Conservation (phyloP, 2,113 vertebrate genomes). For the Porphyrio hochstetteri region DNA sequence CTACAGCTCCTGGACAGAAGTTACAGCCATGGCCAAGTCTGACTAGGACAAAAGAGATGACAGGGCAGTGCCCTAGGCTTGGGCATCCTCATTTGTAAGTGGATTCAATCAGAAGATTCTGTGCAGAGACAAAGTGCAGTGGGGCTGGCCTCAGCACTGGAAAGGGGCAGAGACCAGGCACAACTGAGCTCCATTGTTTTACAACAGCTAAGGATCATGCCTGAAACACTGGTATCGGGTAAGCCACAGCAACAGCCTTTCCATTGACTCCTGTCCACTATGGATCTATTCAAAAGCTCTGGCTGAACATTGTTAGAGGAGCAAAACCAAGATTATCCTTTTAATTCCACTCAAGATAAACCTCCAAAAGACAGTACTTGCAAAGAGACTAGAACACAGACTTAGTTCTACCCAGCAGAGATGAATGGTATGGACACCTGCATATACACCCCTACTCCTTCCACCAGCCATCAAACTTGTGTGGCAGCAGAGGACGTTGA, state of each 20-base stretch:
- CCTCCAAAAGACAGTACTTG: not conserved
- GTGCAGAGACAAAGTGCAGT: not conserved
- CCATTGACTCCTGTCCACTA: not conserved
- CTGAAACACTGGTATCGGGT: not conserved
- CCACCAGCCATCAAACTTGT: not conserved
- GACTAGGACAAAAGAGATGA: not conserved
- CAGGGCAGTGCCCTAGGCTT: not conserved
- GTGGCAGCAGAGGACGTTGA: not conserved
- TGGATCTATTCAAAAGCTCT: not conserved
- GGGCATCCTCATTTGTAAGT: not conserved
- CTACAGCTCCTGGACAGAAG: not conserved
- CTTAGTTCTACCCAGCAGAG: not conserved
- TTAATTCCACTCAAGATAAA: not conserved
- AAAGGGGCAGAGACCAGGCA: not conserved
- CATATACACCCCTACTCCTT: rapidly evolving
- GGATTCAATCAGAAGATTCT: not conserved
- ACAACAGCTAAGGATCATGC: not conserved
- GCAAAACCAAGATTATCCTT: not conserved
- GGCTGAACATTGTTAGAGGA: not conserved
- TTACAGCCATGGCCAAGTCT: not conserved
- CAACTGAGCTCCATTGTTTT: not conserved
- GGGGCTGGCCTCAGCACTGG: not conserved
- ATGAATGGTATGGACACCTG: not conserved
- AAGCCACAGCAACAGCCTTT: not conserved
- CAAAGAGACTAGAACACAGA: not conserved